Base-by-base conservation (phyloP, 30 jellyfish, hydroid and myxozoan species). In the Aurelia aurita region DNA sequence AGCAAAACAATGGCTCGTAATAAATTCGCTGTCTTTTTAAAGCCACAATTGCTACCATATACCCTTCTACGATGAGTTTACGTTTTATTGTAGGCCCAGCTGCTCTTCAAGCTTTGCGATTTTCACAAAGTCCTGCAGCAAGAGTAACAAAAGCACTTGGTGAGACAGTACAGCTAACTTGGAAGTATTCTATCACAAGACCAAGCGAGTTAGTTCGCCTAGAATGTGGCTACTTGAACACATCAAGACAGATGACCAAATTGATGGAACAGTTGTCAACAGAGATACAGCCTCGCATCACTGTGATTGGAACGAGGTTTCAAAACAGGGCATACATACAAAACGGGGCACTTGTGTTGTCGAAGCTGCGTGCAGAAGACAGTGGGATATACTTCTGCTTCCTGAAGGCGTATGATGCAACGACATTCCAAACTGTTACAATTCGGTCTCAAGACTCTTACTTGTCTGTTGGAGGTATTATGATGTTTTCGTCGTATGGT, bases 161-260 rank as follows among this genome's bases (percentile, higher is more conserved):
- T 11, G 74, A 66, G 13, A 79, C 53, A 12, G 82, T 79, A 10
- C 58, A 20, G 21, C 73, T 79, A 31, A 21, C 23, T 3, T 79
- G 90, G 90, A 79, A 39, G 57, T 63, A 60, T 69, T 25, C 72
- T 27, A 79, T 79, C 29, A 13, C 65, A 39, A 62, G 62, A 20
- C 90, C 90, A 47, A 79, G 90, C 44, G 90, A 79, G 55, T 54
- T 79, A 31, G 90, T 79, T 27, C 80, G 90, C 14, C 77, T 79
- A 7, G 82, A 79, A 43, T 79, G 90, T 70, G 90, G 90, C 28
- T 79, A 79, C 62, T 39, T 79, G 82, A 79, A 79, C 49, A 16
- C 39, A 47, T 63, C 90, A 0, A 39, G 90, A 21, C 81, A 79
- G 44, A 79, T 79, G 90, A 79, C 90, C 2, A 79, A 45, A 49